Percentiles rank a stretch among this genome's conserved stretches.
These are phyloP conservation scores for Ptiloglossa arizonensis DNA, from an alignment of 1,140 invertebrate species.

Conservation along the genomic window DNA sequence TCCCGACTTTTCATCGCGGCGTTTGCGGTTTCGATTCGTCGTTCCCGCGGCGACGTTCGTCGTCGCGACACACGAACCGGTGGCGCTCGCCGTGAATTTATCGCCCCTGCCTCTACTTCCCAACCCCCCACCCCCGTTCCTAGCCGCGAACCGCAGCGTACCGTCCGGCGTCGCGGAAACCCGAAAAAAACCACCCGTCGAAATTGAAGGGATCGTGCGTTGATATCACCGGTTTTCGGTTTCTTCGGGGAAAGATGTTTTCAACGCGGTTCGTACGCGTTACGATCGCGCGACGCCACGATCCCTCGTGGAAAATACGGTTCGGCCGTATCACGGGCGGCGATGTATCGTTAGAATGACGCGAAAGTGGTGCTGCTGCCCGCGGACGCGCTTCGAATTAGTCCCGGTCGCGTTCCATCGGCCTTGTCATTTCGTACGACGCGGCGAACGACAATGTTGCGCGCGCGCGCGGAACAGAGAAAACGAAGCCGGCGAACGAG, in stretches of 20 bases:
- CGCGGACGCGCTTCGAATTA: not conserved
- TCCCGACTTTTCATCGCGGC: conserved; percentile 54
- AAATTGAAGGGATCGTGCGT: no score
- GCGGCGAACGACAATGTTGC: no score
- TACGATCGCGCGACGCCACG: not conserved
- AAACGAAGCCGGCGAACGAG: conserved; percentile 40
- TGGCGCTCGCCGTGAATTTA: not conserved
- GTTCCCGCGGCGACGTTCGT: not conserved
- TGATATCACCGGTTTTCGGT: not conserved
- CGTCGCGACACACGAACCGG: not conserved
- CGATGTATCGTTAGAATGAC: not conserved
- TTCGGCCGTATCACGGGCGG: not conserved
- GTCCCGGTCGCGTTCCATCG: conserved; percentile 8
- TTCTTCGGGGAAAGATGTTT: not conserved
- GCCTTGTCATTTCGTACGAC: conserved; percentile 32
- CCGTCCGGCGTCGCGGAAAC: no score
- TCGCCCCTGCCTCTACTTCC: not conserved
- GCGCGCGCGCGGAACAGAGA: conserved; percentile 48
- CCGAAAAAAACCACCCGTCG: no score
- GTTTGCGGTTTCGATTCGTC: not conserved
- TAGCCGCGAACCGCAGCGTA: no score
- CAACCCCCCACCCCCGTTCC: no score
- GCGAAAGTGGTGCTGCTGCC: no score
- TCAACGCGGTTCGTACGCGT: not conserved
- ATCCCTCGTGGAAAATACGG: not conserved